A percentile compares a stretch with the other conserved stretches of the same genome.
These are phyloP conservation scores for Falco novaeseelandiae DNA, from an alignment of 2,797 vertebrate genomes.

Conservation along the genomic window DNA sequence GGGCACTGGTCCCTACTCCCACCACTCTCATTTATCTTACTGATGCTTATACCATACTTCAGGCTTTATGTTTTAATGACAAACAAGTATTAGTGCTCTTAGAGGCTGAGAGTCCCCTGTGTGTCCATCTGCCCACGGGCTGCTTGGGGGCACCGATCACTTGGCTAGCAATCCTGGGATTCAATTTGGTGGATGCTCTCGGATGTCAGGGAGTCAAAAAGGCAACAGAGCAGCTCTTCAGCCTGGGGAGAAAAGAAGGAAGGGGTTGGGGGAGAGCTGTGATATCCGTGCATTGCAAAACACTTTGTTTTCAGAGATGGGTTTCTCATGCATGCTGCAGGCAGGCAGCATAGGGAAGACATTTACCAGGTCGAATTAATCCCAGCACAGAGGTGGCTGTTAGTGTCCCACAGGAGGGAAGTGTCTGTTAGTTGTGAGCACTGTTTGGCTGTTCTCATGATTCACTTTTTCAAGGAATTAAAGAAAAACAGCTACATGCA, in stretches of 20 bases:
- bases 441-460: neutral
- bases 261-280: neutral
- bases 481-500: neutral
- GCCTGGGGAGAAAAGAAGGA: conserved; percentile 63
- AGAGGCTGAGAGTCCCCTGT: neutral
- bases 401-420: neutral
- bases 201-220: conserved; percentile 72
- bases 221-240: conserved; percentile 68
- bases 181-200: conserved; percentile 53
- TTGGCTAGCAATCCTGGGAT: neutral
- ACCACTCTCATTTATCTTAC: neutral
- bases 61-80: neutral
- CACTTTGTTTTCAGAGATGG: neutral
- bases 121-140: neutral
- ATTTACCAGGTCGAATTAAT: neutral
- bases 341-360: neutral
- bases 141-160: neutral
- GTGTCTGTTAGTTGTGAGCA: neutral
- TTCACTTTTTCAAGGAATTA: neutral
- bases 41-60: neutral
- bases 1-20: neutral
- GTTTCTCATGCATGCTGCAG: neutral
- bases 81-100: neutral
- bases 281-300: neutral
- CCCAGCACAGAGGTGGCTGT: neutral